Conservation (phyloP, 35 echinoderm and acorn worm species). For the Eucidaris tribuloides region DNA sequence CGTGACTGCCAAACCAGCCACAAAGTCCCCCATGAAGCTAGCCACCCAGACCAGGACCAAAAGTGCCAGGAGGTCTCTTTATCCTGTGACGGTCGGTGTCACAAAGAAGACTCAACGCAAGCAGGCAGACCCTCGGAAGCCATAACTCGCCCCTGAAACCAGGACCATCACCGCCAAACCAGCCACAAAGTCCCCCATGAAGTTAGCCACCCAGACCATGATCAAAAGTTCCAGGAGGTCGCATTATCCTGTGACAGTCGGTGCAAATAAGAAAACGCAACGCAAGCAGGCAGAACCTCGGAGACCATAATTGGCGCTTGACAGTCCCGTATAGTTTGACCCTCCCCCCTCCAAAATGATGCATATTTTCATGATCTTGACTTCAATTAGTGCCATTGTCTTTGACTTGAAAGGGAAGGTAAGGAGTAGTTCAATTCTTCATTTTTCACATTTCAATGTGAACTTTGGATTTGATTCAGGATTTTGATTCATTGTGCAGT, state of each 20-base stretch:
- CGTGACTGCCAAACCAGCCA: neutral
- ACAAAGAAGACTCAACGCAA: slow-evolving; percentile 15
- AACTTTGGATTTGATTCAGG: too few species aligned
- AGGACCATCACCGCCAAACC: neutral
- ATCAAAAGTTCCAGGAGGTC: slow-evolving; percentile 5
- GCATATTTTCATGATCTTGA: too few species aligned
- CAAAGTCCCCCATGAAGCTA: neutral
- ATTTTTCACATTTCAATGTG: too few species aligned
- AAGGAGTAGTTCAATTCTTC: too few species aligned
- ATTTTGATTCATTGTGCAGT: too few species aligned
- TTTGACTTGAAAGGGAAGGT: too few species aligned
- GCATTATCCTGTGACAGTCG: neutral
- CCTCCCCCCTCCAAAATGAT: too few species aligned
- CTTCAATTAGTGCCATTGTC: too few species aligned
- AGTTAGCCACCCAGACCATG: neutral
- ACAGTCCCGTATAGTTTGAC: too few species aligned
- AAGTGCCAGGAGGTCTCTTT: slow-evolving; percentile 1
- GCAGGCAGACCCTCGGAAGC: neutral
- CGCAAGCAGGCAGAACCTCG: neutral
- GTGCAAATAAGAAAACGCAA: neutral
- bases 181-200: neutral
- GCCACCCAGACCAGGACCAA: slow-evolving; percentile 13
- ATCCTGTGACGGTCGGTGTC: neutral
- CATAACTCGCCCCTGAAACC: slow-evolving; percentile 2
- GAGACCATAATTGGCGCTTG: neutral